Conservation (phyloP, 2,888 invertebrate species). For the Cephalotes varians region DNA sequence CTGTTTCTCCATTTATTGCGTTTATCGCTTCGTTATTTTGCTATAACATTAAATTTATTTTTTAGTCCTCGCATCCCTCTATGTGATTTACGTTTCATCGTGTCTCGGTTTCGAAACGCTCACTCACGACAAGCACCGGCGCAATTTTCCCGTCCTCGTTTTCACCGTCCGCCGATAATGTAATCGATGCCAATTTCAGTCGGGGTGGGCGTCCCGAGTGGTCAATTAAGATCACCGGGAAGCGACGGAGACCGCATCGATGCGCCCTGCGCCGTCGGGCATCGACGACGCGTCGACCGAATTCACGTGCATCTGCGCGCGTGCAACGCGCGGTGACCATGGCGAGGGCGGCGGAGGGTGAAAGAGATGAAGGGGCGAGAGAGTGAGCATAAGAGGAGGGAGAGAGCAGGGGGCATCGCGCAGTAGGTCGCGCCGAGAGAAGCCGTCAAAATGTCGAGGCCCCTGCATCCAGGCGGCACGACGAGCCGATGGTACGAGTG, state of each 20-base stretch:
- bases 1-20: too few relatives aligned
- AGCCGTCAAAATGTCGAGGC: constrained; percentile 76
- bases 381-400: constrained; percentile 56
- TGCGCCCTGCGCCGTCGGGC: constrained; percentile 66
- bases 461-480: constrained; percentile 64
- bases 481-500: constrained; percentile 64
- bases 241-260: constrained; percentile 65
- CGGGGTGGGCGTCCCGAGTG: constrained; percentile 73
- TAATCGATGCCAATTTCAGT: constrained; percentile 64
- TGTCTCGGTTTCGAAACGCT: constrained; percentile 1
- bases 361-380: neutral
- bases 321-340: constrained; percentile 52
- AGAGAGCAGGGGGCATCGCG: constrained; percentile 57
- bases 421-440: constrained; percentile 75
- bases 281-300: constrained; percentile 62
- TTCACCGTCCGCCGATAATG: constrained; percentile 52
- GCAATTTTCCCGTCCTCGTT: constrained; percentile 48
- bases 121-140: constrained; percentile 18
- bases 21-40: neutral
- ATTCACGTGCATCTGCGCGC: constrained; percentile 74
- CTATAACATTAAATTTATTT: neutral
- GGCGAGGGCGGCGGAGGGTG: constrained; percentile 38
- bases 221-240: constrained; percentile 75
- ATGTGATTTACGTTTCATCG: neutral
- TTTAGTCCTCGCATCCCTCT: neutral